Base-by-base conservation (phyloP, 2,888 invertebrate genomes). In the Dryomyza anilis region DNA sequence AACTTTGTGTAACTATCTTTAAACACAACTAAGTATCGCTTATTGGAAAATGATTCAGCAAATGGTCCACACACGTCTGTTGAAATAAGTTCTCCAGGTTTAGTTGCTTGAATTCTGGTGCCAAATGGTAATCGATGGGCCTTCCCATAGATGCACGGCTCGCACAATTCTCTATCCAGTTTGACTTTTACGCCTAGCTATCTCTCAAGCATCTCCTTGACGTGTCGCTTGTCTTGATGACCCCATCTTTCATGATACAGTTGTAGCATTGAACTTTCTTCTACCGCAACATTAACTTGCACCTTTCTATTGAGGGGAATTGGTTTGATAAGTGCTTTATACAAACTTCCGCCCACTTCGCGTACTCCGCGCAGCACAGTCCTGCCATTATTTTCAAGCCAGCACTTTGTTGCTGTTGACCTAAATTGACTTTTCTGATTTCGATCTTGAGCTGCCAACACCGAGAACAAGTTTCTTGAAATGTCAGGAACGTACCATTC, bases 61-160 rank as follows among this genome's bases (percentile, higher is more conserved):
- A 66, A 66, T 45, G 66, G 59, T 36, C 63, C 66, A n/a, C n/a
- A n/a, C n/a, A 58, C 52, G 46, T 64, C 61, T 6, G 62, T 59
- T 19, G 64, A 66, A 46, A 68, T 59, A 4, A 64, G 12, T 21
- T 68, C 59, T 19, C 64, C 66, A 14, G 64, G 59, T 52, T 8
- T 45, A 16, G 52, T 53, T 23, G 62, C 21, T 36, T 58, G 46
- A 27, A 30, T 57, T 33, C 56, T 53, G 39, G 59, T 60, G 29
- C 64, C 59, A 57, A 66, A 64, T 12, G 61, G 63, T 12, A 63
- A 14, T 39, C 65, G 45, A 30, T 45, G 53, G 3, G 52, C 36
- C 27, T 63, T 67, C 1, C 55, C 59, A 60, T 56, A 64, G 7
- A 61, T 19, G 48, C 65, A 60, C 23, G 64, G 55, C 36, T 64